A percentile compares a stretch with the other conserved stretches of the same genome.
phyloP scores from a whole-genome alignment of 2,888 invertebrate species.

The Bimastos eiseni region DNA sequence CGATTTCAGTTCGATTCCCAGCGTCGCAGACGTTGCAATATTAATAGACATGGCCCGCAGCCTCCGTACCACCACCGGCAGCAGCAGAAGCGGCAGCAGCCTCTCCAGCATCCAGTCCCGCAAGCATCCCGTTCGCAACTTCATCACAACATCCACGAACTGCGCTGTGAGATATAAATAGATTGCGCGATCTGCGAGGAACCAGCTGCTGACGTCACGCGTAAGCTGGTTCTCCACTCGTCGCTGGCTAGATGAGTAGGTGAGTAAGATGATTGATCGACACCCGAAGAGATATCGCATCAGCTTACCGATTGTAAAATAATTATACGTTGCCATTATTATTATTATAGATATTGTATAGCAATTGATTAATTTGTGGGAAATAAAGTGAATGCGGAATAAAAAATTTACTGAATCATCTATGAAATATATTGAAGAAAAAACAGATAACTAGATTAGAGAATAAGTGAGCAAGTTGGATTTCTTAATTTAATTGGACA shows the following conservation, averaged over 20 bases:
- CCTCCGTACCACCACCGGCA: not conserved
- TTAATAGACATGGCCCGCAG: not conserved
- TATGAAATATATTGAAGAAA: too few relatives aligned
- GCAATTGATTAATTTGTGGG: too few relatives aligned
- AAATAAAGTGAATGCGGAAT: too few relatives aligned
- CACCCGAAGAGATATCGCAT: too few relatives aligned
- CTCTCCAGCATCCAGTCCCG: not conserved
- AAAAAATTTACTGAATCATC: too few relatives aligned
- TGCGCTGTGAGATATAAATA: not conserved
- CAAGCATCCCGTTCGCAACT: not conserved
- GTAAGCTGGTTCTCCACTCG: not conserved
- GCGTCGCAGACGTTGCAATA: constrained; percentile 4
- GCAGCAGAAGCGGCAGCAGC: not conserved
- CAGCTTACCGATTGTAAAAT: too few relatives aligned
- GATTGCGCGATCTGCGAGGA: constrained; percentile 13
- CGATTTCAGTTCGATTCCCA: not conserved
- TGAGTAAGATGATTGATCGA: not conserved
- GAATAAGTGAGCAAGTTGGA: too few relatives aligned
- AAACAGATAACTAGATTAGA: too few relatives aligned
- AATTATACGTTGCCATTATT: too few relatives aligned
- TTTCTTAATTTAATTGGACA: too few relatives aligned
- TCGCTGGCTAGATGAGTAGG: not conserved
- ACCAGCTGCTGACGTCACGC: not conserved
- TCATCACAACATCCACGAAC: not conserved
- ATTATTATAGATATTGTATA: too few relatives aligned